A percentile compares a stretch with the other conserved stretches of the same genome.
phyloP scores from a whole-genome alignment of 2,888 invertebrate species.

The Yponomeuta evonymella region DNA sequence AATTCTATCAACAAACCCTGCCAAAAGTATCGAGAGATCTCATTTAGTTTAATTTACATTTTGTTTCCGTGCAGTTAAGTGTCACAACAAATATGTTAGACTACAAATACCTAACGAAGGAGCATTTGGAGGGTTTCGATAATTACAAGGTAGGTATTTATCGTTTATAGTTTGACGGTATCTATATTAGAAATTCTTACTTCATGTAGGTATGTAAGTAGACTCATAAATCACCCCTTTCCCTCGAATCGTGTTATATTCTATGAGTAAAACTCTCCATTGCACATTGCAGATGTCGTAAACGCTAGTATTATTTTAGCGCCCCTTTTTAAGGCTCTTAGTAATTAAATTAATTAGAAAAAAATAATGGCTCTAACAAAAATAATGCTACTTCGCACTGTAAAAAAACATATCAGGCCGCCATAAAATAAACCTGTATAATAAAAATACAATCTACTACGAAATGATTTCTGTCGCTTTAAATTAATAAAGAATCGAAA shows the following conservation, averaged over 20 bases:
- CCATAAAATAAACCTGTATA: too few relatives aligned
- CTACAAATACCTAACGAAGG: conserved; percentile 86
- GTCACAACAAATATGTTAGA: conserved; percentile 65
- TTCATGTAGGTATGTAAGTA: too few relatives aligned
- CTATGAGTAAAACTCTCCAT: background rate
- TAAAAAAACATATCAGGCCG: too few relatives aligned
- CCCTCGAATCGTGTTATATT: background rate
- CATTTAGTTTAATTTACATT: background rate
- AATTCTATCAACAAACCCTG: background rate
- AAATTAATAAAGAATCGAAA: background rate
- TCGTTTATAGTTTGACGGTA: background rate
- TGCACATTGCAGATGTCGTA: background rate
- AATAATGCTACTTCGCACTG: too few relatives aligned
- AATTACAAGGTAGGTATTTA: conserved; percentile 85
- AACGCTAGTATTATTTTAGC: too few relatives aligned
- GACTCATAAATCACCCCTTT: too few relatives aligned
- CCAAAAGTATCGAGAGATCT: background rate
- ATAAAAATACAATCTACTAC: too few relatives aligned
- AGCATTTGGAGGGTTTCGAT: conserved; percentile 94
- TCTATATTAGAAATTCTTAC: too few relatives aligned
- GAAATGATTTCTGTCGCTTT: background rate
- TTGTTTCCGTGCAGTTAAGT: background rate
- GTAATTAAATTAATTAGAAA: too few relatives aligned
- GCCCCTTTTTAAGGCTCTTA: too few relatives aligned
- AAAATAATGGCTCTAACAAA: too few relatives aligned